Evolutionary conservation across 92 coral and sea anemone species (phyloP).

Genomic region (Paragorgia papillata): DNA sequence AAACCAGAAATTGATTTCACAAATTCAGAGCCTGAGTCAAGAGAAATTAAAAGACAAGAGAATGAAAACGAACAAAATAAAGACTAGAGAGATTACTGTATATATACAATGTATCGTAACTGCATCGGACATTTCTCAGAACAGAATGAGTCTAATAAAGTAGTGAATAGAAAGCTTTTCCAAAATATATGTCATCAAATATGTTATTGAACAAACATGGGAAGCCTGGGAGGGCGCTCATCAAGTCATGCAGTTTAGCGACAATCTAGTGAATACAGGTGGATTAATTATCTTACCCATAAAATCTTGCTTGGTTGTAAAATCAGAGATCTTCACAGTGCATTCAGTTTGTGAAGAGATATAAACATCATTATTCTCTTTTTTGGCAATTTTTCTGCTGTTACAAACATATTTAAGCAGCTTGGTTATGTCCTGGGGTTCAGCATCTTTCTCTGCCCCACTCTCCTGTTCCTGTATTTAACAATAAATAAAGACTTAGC

Average conservation of each 20-base stretch:
- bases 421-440: conserved; percentile 46
- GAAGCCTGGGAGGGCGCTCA: no score
- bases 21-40: conserved; percentile 87
- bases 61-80: no score
- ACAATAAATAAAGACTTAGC: neutral
- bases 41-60: neutral
- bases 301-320: conserved; percentile 75
- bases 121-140: no score
- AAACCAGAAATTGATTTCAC: conserved; percentile 99
- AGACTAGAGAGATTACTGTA: no score
- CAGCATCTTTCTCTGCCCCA: conserved; percentile 17
- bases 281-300: no score
- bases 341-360: conserved; percentile 84
- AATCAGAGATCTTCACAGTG: conserved; percentile 80
- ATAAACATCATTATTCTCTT: conserved; percentile 72
- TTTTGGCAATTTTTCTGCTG: conserved; percentile 82
- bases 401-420: conserved; percentile 76
- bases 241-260: no score
- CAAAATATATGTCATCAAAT: no score
- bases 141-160: no score
- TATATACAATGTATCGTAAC: no score
- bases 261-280: no score
- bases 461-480: conserved; percentile 46
- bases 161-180: no score
- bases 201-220: no score